These are phyloP conservation scores for Dipodomys merriami DNA, from an alignment of 2,113 vertebrate genomes.

Conservation along the genomic window DNA sequence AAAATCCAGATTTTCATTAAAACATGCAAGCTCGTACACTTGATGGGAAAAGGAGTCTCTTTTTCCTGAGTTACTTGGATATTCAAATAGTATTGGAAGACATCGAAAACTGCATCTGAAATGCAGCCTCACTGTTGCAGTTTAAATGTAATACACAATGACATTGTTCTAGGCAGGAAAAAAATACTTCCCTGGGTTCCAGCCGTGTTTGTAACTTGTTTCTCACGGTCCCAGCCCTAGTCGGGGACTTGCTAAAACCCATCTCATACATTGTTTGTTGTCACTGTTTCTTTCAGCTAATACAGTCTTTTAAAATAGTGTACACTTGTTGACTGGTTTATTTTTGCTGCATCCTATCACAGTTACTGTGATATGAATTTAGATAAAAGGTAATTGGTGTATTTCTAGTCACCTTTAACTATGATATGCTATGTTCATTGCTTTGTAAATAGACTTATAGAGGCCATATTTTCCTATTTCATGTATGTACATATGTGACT, in stretches of 20 bases:
- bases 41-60: conserved; percentile 11
- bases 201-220: neutral
- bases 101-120: conserved; percentile 20
- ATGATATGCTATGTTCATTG: neutral
- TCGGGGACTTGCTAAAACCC: neutral
- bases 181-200: neutral
- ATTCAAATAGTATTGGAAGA: neutral
- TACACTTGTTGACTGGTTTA: conserved; percentile 28
- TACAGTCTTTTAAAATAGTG: conserved; percentile 3
- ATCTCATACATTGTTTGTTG: conserved; percentile 31
- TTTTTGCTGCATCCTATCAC: neutral
- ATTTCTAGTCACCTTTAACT: conserved; percentile 42
- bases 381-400: conserved; percentile 21
- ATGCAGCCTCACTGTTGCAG: neutral
- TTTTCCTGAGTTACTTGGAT: conserved; percentile 1
- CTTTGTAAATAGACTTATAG: conserved; percentile 49
- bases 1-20: conserved; percentile 46
- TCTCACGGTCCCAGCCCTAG: neutral
- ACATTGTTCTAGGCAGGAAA: neutral
- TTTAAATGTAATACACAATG: neutral
- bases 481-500: neutral
- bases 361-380: conserved; percentile 13
- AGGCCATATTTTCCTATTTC: neutral
- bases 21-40: neutral
- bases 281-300: conserved; percentile 27